Evolutionary conservation across 35 echinoderm and acorn worm genomes (phyloP), one percentile per base, ranked within the genome.

Genomic region (Heliocidaris erythrogramma): DNA sequence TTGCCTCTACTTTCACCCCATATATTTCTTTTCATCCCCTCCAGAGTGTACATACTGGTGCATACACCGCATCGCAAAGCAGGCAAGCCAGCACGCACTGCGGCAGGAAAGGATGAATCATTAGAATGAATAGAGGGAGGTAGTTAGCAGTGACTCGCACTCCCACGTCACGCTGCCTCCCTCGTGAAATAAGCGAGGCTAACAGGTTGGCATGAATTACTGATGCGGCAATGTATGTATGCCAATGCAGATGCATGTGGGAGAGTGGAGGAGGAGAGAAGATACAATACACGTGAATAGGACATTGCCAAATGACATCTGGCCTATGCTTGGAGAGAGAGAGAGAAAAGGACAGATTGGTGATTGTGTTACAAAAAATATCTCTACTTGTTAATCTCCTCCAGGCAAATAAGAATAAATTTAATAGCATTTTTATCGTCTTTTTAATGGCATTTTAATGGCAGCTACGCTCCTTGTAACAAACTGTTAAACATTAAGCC

Each of bases 121-220:
- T 78, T 78, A 24, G 65, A 21, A 78, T 78, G 65, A 78, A 78
- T 78, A n/a, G 21, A 78, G 17, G 65, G 65, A 78, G 65, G 65
- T 78, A 78, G 65, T 78, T 78, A 78, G 21, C 65, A 24, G 65
- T 78, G 65, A 78, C 65, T 27, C 65, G 27, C 65, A 78, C 65
- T n/a, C 65, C 65, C 5, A 78, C 65, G 65, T 27, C 65, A 78
- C 21, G 65, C 65, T 27, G 65, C 65, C 65, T 78, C 65, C 65
- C 65, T 78, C 65, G 65, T 78, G 65, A 78, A 78, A 78, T 78
- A 78, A 78, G 21, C 65, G 21, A 21, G 65, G 65, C 65, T 78
- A 78, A 78, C 65, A 78, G 65, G 65, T 78, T 78, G 65, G 65
- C 65, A 78, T 78, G 65, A 78, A 78, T 78, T 78, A 78, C 18